Base-by-base conservation (phyloP, 1,140 invertebrate species). In the Drosophila suzukii region DNA sequence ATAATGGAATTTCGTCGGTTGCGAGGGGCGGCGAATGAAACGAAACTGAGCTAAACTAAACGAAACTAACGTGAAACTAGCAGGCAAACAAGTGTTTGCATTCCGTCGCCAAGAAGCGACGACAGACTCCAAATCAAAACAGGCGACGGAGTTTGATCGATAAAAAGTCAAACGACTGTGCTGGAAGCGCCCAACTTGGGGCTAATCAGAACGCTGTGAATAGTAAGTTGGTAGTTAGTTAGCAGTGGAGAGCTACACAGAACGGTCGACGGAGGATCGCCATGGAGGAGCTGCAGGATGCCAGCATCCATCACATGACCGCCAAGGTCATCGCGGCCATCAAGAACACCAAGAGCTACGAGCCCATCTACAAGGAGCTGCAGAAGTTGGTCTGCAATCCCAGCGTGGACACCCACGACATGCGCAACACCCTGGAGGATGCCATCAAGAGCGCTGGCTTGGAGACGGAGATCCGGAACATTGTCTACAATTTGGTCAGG, bases 391-490 rank as follows among this genome's bases (percentile, higher is more conserved):
- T 96, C 41, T 95, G 96, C 38, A 96, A 95, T 20, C 93, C 95
- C 53, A 94, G 92, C 62, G 96, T 97, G 10, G 95, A 94, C 82
- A 94, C 95, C 72, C 94, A 96, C 49, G 95, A 97, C 90, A 97
- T 97, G 82, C 96, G 95, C 92, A 94, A 94, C 74, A 95, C 95
- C 0, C 92, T 97, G 56, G 93, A 96, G 63, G 94, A 95, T 59
- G 95, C 95, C 15, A 94, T 97, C 90, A 96, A 95, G 92, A 93
- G 94, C 59, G 95, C 95, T 68, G 96, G 96, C 38, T 93, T 97
- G 61, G 96, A 97, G 91, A 96, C 95, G 11, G 95, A 97, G 89
- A 93, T 97, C 43, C 93, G 96, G 75, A 97, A 97, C 78, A 96
- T 96, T 27, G 95, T 97, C 20, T 97, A 95, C 92, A 96, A 97